phyloP scores from a whole-genome alignment of 1,140 invertebrate genomes.

The Aporrectodea caliginosa region DNA sequence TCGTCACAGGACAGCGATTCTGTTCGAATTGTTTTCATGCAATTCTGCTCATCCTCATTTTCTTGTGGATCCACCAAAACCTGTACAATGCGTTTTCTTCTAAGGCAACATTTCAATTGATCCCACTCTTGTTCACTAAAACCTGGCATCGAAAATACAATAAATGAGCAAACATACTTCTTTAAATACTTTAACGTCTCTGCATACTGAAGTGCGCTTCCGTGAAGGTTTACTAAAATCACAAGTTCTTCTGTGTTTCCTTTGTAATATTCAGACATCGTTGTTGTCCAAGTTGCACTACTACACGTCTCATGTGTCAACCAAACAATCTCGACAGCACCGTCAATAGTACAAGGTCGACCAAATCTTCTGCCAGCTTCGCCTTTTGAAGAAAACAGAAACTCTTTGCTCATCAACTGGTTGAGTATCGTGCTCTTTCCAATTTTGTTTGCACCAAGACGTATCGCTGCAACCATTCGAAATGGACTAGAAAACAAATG shows the following conservation, averaged over 20 bases:
- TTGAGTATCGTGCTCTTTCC: neutral
- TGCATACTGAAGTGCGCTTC: neutral
- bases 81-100: neutral
- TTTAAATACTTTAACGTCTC: neutral
- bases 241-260: neutral
- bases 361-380: neutral
- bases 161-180: neutral
- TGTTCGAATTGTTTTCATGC: neutral
- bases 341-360: neutral
- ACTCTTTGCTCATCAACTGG: neutral
- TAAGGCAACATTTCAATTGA: neutral
- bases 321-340: neutral
- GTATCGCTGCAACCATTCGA: neutral
- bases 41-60: neutral
- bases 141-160: neutral
- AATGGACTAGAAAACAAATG: neutral
- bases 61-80: neutral
- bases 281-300: neutral
- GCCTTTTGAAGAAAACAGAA: neutral
- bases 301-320: neutral
- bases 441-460: neutral
- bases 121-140: neutral
- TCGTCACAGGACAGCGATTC: neutral
- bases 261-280: neutral
- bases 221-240: neutral